Conservation (phyloP, 1,140 invertebrate species). For the Macrostomum lignano region DNA sequence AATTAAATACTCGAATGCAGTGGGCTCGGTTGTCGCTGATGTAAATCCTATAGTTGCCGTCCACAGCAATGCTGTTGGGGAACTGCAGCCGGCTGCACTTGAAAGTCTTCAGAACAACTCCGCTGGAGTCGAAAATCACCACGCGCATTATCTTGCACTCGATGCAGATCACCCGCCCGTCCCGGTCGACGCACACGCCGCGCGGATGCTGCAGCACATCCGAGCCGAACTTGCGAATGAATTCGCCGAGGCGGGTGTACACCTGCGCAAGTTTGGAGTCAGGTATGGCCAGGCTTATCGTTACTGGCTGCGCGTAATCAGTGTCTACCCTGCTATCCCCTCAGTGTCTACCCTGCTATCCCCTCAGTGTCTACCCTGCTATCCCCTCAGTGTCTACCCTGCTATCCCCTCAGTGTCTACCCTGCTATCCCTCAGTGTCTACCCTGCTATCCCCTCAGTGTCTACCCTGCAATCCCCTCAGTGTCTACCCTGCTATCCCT, state of each 20-base stretch:
- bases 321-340: too few species aligned
- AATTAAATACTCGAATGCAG: conserved; percentile 96
- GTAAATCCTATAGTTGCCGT: conserved; percentile 96
- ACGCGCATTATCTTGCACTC: conserved; percentile 95
- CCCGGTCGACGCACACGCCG: conserved; percentile 69
- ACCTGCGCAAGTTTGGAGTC: conserved; percentile 69
- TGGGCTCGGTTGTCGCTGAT: conserved; percentile 97
- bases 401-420: too few species aligned
- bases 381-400: too few species aligned
- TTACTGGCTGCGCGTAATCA: too few species aligned
- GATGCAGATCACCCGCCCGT: conserved; percentile 86
- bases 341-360: too few species aligned
- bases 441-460: too few species aligned
- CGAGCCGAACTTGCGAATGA: conserved; percentile 90
- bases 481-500: too few species aligned
- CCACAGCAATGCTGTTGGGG: conserved; percentile 82
- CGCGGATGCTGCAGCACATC: conserved; percentile 91
- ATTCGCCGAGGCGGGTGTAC: conserved; percentile 96
- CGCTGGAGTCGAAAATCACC: conserved; percentile 86
- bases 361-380: too few species aligned
- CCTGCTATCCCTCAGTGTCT: too few species aligned
- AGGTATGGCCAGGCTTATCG: too few species aligned
- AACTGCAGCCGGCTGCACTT: conserved; percentile 93
- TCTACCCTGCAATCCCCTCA: too few species aligned
- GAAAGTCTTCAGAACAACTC: conserved; percentile 83